These are phyloP conservation scores for Gryllus longicercus DNA, from an alignment of 2,888 invertebrate species.

Conservation along the genomic window DNA sequence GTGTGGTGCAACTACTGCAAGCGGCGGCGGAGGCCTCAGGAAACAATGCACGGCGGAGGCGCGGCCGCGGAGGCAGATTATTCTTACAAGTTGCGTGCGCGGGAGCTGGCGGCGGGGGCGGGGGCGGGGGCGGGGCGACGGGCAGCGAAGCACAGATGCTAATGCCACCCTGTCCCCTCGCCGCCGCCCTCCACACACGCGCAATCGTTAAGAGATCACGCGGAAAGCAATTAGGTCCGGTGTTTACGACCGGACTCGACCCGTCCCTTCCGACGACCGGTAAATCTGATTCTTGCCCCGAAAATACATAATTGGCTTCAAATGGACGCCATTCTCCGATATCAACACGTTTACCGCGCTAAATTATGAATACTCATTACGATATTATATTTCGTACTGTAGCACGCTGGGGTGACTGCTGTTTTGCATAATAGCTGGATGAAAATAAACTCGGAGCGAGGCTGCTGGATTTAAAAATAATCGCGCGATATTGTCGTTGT, in stretches of 20 bases:
- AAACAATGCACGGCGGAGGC: not conserved
- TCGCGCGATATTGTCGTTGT: slow-evolving; percentile 6
- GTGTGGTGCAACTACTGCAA: not conserved
- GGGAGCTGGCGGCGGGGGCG: not conserved
- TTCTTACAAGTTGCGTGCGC: not conserved
- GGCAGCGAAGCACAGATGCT: not conserved
- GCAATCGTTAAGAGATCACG: not conserved
- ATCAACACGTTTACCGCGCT: not conserved
- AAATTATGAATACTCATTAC: slow-evolving; percentile 17
- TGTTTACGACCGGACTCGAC: not conserved
- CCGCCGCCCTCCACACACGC: not conserved
- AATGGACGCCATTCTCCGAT: not conserved
- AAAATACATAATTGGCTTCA: too few relatives aligned
- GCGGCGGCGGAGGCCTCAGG: not conserved
- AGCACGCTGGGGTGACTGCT: not conserved
- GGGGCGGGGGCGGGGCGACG: not conserved
- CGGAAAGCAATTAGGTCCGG: not conserved
- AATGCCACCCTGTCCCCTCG: not conserved
- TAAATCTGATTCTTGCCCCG: too few relatives aligned
- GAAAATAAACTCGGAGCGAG: not conserved
- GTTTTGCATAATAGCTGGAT: slow-evolving; percentile 6
- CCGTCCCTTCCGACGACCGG: too few relatives aligned
- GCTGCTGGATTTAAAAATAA: not conserved
- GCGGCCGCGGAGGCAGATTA: not conserved
- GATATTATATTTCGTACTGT: not conserved